A percentile compares a stretch with the other conserved stretches of the same genome.
Conservation (phyloP, 2,797 vertebrate species). For the Poecilia picta region DNA sequence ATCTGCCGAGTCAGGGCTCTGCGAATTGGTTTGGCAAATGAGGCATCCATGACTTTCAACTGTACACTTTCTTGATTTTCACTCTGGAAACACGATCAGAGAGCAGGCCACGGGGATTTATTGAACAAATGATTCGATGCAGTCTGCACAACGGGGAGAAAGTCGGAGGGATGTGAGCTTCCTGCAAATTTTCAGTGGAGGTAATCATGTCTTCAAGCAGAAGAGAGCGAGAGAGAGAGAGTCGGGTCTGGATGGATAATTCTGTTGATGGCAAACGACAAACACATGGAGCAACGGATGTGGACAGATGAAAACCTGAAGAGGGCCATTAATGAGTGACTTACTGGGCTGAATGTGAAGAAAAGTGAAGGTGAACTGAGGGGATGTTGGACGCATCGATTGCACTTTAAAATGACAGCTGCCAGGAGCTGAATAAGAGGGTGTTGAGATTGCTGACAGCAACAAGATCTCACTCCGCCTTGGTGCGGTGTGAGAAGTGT, state of each 20-base stretch:
- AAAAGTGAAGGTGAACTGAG: conserved; percentile 5
- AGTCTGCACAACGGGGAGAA: not conserved
- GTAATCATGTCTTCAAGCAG: not conserved
- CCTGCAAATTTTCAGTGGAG: not conserved
- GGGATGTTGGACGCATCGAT: conserved; percentile 4
- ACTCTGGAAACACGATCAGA: conserved; percentile 7
- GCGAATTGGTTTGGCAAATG: conserved; percentile 30
- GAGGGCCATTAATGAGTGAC: not conserved
- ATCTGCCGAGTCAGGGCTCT: conserved; percentile 27
- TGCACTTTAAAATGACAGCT: conserved; percentile 12
- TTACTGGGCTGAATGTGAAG: not conserved
- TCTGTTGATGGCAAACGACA: not conserved
- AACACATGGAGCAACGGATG: not conserved
- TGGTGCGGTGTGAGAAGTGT: not conserved
- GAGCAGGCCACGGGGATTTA: not conserved
- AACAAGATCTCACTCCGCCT: conserved; percentile 3
- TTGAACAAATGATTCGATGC: conserved; percentile 11
- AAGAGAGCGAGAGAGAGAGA: not conserved
- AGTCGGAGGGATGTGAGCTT: not conserved
- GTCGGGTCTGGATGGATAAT: not conserved
- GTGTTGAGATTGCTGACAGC: not conserved
- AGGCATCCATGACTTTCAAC: conserved; percentile 24
- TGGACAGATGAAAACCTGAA: not conserved
- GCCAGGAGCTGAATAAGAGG: conserved; percentile 7
- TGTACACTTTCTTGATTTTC: conserved; percentile 5